Evolutionary conservation across 1,140 invertebrate species (phyloP).

Genomic region (Cephus cinctus): DNA sequence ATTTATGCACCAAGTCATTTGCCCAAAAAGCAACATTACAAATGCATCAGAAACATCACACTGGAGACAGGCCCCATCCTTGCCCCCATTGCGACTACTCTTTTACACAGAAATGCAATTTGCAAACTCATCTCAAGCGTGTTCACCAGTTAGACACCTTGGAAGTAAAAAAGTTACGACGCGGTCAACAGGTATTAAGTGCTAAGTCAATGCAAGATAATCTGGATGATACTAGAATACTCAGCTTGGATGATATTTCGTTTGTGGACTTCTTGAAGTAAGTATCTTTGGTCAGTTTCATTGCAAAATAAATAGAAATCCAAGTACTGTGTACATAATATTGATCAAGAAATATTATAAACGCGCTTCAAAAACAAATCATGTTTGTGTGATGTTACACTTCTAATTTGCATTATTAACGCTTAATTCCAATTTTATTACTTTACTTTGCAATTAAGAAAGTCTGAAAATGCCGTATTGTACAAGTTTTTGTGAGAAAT

Average conservation of each 20-base stretch:
- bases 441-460: too few relatives aligned
- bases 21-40: slow-evolving; percentile 66
- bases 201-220: slow-evolving; percentile 25
- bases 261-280: slow-evolving; percentile 36
- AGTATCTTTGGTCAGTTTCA: too few relatives aligned
- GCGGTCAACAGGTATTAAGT: slow-evolving; percentile 25
- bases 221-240: slow-evolving; percentile 19
- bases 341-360: too few relatives aligned
- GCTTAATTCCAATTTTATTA: too few relatives aligned
- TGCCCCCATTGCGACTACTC: slow-evolving; percentile 57
- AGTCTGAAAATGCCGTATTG: too few relatives aligned
- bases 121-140: slow-evolving; percentile 62
- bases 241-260: slow-evolving; percentile 39
- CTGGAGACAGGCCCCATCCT: slow-evolving; percentile 55
- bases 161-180: slow-evolving; percentile 27
- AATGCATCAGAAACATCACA: slow-evolving; percentile 64
- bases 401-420: too few relatives aligned
- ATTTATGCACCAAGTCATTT: slow-evolving; percentile 65
- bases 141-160: slow-evolving; percentile 44
- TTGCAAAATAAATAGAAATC: too few relatives aligned
- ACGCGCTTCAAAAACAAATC: too few relatives aligned
- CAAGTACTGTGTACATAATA: too few relatives aligned
- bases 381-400: too few relatives aligned
- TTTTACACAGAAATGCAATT: slow-evolving; percentile 64
- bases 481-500: too few relatives aligned